Conservation (phyloP, 2,888 invertebrate species). For the Cheilosia grossa region DNA sequence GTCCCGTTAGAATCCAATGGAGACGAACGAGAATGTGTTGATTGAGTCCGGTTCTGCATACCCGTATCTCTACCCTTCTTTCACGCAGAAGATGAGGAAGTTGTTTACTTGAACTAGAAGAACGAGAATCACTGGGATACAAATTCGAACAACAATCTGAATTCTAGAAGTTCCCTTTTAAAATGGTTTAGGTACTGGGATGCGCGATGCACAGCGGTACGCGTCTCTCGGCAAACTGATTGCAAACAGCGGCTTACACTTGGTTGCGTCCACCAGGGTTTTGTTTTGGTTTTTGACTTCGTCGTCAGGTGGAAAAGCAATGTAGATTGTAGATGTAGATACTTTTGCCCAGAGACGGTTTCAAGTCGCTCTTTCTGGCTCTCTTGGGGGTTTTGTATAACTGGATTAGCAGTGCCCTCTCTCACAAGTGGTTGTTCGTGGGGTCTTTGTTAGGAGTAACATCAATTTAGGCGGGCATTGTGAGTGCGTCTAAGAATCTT, state of each 20-base stretch:
- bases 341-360: constrained; percentile 8
- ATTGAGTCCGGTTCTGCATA: constrained; percentile 69
- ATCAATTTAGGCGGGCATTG: constrained; percentile 5
- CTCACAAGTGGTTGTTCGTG: neutral
- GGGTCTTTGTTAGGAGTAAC: constrained; percentile 4
- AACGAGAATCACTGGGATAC: constrained; percentile 60
- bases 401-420: constrained; percentile 52
- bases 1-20: constrained; percentile 83
- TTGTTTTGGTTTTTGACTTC: constrained; percentile 58
- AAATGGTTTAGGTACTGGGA: neutral
- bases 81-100: constrained; percentile 59
- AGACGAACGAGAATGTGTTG: constrained; percentile 77
- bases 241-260: constrained; percentile 27
- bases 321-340: constrained; percentile 1
- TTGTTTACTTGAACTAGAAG: constrained; percentile 69
- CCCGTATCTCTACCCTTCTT: constrained; percentile 24
- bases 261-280: constrained; percentile 51
- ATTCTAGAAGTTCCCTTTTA: neutral
- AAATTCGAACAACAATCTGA: constrained; percentile 15
- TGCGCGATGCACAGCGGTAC: constrained; percentile 37
- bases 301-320: constrained; percentile 59
- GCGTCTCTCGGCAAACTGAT: constrained; percentile 61
- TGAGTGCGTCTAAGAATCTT: neutral
- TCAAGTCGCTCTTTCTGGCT: constrained; percentile 3
- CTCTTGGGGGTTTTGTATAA: constrained; percentile 58